phyloP scores from a whole-genome alignment of 1,140 invertebrate genomes.

The Habropoda laboriosa region DNA sequence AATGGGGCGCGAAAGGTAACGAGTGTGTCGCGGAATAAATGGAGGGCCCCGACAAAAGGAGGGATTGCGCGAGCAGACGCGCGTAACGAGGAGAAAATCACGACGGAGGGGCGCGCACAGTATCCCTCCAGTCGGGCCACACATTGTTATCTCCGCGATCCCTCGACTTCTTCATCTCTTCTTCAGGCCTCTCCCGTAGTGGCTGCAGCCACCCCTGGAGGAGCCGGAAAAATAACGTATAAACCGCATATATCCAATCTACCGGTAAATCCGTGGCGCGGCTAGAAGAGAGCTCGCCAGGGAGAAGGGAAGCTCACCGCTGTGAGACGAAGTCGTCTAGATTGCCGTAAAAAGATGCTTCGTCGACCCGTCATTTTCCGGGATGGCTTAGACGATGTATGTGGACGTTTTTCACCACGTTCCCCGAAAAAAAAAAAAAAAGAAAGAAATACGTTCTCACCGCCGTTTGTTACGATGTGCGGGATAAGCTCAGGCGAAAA shows the following conservation, averaged over 20 bases:
- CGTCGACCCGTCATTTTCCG: not conserved
- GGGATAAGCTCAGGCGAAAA: not conserved
- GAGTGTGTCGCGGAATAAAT: constrained; percentile 55
- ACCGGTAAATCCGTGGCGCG: constrained; percentile 48
- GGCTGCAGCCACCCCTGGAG: constrained; percentile 18
- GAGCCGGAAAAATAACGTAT: constrained; percentile 56
- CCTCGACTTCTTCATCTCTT: constrained; percentile 24
- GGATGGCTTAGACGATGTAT: not conserved
- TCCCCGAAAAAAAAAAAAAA: not conserved
- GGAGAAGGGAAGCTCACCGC: not conserved
- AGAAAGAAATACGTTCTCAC: not conserved
- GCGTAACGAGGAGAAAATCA: constrained; percentile 60
- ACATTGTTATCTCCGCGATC: constrained; percentile 43
- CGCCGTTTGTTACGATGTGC: not conserved
- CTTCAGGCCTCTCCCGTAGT: not conserved
- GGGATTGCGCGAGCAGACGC: constrained; percentile 23
- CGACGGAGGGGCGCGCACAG: constrained; percentile 2
- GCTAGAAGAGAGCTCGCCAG: not conserved
- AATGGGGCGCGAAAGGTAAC: constrained; percentile 7
- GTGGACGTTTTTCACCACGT: constrained; percentile 43
- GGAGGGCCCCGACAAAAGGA: constrained; percentile 24
- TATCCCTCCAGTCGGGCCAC: constrained; percentile 8
- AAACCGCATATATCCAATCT: constrained; percentile 65
- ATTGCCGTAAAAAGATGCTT: constrained; percentile 52
- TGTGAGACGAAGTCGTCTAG: constrained; percentile 17